Conservation (phyloP, 2,797 vertebrate species). For the Hypotaenidia okinawae region DNA sequence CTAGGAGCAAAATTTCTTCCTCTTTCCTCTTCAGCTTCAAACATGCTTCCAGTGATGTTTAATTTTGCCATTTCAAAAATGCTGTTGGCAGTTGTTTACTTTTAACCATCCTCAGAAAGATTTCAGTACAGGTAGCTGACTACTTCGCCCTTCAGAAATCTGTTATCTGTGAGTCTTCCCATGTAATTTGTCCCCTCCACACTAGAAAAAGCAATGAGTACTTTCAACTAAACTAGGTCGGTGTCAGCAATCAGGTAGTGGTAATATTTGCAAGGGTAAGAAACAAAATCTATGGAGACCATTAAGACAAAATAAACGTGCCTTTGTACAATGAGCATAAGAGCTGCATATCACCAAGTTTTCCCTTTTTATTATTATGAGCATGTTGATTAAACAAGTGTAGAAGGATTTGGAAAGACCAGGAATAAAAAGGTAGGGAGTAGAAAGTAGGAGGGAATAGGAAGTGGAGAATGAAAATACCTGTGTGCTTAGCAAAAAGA, state of each 20-base stretch:
- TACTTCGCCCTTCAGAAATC: neutral
- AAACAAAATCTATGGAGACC: constrained; percentile 27
- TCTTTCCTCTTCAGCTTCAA: neutral
- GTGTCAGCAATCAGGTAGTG: constrained; percentile 2
- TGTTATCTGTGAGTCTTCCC: neutral
- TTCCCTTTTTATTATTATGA: neutral
- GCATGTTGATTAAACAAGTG: constrained; percentile 19
- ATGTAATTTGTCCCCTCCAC: neutral
- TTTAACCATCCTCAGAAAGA: neutral
- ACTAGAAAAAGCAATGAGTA: neutral
- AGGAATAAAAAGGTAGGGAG: neutral
- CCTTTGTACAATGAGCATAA: constrained; percentile 14
- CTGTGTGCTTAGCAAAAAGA: neutral
- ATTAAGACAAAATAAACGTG: constrained; percentile 40
- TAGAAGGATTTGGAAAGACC: neutral
- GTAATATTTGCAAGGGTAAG: constrained; percentile 35
- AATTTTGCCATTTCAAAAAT: neutral
- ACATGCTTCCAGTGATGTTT: neutral
- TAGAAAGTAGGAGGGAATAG: neutral
- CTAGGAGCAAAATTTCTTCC: neutral
- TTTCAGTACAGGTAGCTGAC: neutral
- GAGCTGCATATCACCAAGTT: neutral
- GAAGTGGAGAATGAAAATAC: neutral
- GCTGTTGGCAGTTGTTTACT: neutral
- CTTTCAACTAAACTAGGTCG: neutral